phyloP scores from a whole-genome alignment of 1,140 invertebrate species.

The Drosophila funebris region DNA sequence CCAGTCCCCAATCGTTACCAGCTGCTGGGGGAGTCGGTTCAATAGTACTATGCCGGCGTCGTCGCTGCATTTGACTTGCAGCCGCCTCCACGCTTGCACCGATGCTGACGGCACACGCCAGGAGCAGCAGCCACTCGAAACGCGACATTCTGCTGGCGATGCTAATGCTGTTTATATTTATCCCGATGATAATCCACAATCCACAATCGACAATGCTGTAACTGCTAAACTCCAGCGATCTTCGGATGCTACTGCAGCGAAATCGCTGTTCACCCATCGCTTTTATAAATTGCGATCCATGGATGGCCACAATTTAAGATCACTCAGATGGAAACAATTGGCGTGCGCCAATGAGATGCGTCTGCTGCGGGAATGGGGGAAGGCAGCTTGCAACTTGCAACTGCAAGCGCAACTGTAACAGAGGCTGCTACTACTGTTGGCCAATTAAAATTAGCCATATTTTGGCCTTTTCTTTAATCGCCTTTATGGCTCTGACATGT shows the following conservation, averaged over 20 bases:
- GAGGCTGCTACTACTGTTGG: conserved; percentile 33
- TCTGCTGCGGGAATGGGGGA: neutral
- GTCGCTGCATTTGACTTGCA: conserved; percentile 26
- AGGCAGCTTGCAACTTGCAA: neutral
- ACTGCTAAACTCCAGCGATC: conserved; percentile 43
- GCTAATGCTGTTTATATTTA: neutral
- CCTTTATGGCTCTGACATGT: conserved; percentile 67
- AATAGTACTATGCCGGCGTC: conserved; percentile 37
- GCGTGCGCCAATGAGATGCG: conserved; percentile 65
- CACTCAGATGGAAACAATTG: conserved; percentile 76
- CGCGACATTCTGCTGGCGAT: conserved; percentile 48
- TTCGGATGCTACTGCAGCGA: conserved; percentile 78
- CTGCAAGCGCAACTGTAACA: neutral
- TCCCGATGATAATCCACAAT: conserved; percentile 10
- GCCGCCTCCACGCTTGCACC: conserved; percentile 30
- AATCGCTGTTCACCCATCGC: conserved; percentile 57
- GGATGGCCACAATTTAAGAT: conserved; percentile 2
- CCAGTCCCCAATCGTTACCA: conserved; percentile 62
- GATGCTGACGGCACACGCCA: conserved; percentile 45
- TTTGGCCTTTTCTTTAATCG: conserved; percentile 44
- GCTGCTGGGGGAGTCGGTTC: neutral
- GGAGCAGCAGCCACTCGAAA: conserved; percentile 62
- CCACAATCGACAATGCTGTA: neutral
- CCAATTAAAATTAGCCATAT: conserved; percentile 71
- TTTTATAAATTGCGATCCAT: conserved; percentile 77